Conservation (phyloP, 2,888 invertebrate genomes). For the Epirrhoe alternata region DNA sequence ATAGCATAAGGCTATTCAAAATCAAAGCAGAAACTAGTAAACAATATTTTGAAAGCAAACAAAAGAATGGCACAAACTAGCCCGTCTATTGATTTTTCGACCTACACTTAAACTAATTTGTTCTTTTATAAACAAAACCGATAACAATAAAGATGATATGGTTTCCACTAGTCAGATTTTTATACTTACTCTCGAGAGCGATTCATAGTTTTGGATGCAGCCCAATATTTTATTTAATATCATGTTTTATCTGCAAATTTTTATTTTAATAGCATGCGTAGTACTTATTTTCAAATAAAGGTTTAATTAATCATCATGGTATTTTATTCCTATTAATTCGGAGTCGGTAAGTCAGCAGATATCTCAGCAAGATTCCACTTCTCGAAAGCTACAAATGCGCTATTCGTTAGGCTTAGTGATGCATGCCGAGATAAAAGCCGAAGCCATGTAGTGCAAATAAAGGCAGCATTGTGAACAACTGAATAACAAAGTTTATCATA, state of each 20-base stretch:
- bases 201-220: constrained; percentile 29
- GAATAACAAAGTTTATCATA: constrained; percentile 26
- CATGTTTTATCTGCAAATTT: background rate
- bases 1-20: no score
- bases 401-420: constrained; percentile 27
- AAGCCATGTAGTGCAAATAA: constrained; percentile 18
- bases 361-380: constrained; percentile 8
- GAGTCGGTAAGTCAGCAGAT: constrained; percentile 3
- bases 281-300: background rate
- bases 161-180: constrained; percentile 8
- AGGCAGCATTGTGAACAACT: constrained; percentile 20
- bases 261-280: no score
- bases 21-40: no score
- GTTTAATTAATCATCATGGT: background rate
- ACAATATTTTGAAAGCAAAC: no score
- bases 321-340: constrained; percentile 2
- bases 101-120: background rate
- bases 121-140: background rate
- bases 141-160: background rate
- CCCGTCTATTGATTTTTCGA: background rate
- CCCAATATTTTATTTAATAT: constrained; percentile 12
- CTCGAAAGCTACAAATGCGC: constrained; percentile 25
- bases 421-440: constrained; percentile 25
- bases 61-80: background rate
- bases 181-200: constrained; percentile 17